phyloP scores from a whole-genome alignment of 2,797 vertebrate genomes.

The Danio jaintianensis region DNA sequence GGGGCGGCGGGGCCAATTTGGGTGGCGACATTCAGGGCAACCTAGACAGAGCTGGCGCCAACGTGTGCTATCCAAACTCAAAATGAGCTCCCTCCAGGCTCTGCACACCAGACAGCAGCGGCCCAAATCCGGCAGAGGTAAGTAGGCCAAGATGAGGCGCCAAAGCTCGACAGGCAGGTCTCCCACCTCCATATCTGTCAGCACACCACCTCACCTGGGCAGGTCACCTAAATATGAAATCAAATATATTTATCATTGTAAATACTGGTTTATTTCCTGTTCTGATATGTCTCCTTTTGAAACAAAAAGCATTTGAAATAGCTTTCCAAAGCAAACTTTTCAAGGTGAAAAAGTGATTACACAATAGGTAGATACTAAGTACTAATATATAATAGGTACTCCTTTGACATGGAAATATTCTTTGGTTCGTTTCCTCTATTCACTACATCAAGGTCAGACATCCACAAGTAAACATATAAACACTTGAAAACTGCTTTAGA shows the following conservation, averaged over 20 bases:
- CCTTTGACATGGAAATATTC: too few species aligned
- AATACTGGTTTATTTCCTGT: background rate
- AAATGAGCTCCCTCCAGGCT: conserved; percentile 86
- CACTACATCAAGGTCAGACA: too few species aligned
- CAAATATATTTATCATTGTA: background rate
- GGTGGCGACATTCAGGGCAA: conserved; percentile 85
- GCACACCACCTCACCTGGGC: conserved; percentile 13
- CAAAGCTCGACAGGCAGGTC: conserved; percentile 86
- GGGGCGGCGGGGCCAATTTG: conserved; percentile 89
- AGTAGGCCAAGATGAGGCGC: conserved; percentile 87
- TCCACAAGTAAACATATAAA: too few species aligned
- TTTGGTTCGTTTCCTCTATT: too few species aligned
- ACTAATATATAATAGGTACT: too few species aligned
- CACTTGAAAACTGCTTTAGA: too few species aligned
- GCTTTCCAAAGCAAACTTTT: too few species aligned
- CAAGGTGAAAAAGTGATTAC: too few species aligned
- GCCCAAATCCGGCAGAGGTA: conserved; percentile 86
- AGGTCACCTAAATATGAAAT: conserved; percentile 14
- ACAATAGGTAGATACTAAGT: too few species aligned
- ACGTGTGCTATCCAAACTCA: conserved; percentile 90
- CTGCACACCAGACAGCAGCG: conserved; percentile 89
- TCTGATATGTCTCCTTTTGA: background rate
- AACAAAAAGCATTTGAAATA: background rate
- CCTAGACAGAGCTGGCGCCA: conserved; percentile 90
- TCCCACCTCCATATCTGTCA: conserved; percentile 78